Evolutionary conservation across 2,113 vertebrate genomes (phyloP), one percentile per base, ranked within the genome.

Genomic region (Saccopteryx leptura): DNA sequence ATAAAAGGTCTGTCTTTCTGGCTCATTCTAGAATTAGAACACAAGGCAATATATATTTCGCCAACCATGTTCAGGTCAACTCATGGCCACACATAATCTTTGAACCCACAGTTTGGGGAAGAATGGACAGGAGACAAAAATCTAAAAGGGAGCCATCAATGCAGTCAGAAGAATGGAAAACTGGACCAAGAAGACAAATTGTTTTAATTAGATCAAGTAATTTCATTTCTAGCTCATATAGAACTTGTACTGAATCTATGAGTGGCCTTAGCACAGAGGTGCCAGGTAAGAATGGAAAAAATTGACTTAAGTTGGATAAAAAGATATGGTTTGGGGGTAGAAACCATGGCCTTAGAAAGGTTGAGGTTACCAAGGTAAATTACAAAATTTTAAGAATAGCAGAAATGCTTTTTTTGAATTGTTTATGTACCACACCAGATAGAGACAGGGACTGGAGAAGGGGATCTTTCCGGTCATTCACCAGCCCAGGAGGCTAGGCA

Each of bases 401-500:
- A 61, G 39, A 95, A 90, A 93, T 92, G 21, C 13, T 81, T 28
- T 48, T 86, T 88, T 80, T 71, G 1, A 88, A 91, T 78, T 87
- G 61, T 91, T 75, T 65, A 63, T 28, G 63, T 48, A 68, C 17
- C 56, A 33, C 24, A 63, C 26, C 65, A 46, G 52, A 48, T 65
- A 83, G 68, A 84, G 13, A 39, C 81, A 83, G 4, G 9, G n/a
- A 6, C 23, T 94, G 23, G 31, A 84, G 5, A 33, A 78, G 9
- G 61, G 52, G 50, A 88, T 65, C 88, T 91, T 68, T 95, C 21
- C 18, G 65, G 65, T 74, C 86, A 80, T 91, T 86, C 68, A 90
- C 17, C 54, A 94, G 54, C 54, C 68, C 33, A 17, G 65, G 52
- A 91, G 93, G 54, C 84, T 58, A 93, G 95, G 88, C 93, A 97